These are phyloP conservation scores for Scarus forsteni DNA, from an alignment of 2,797 vertebrate genomes.

Conservation along the genomic window DNA sequence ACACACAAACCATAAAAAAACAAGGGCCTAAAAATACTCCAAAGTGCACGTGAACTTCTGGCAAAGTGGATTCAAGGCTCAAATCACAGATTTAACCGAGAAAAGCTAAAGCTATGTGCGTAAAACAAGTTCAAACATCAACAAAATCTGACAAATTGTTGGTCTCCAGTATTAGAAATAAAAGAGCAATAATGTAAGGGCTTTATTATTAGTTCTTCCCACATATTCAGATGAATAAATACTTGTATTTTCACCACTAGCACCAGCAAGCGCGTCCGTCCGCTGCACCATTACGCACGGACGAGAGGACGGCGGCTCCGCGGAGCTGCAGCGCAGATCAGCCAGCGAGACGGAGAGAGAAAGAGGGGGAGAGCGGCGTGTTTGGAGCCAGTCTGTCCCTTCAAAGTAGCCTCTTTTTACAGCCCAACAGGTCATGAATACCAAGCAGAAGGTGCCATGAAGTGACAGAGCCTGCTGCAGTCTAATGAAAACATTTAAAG, in stretches of 20 bases:
- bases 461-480: conserved; percentile 26
- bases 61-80: no score
- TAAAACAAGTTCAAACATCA: not conserved
- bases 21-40: not conserved
- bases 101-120: not conserved
- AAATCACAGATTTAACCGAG: not conserved
- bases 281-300: conserved; percentile 47
- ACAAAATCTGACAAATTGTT: not conserved
- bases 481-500: conserved; percentile 2
- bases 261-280: not conserved
- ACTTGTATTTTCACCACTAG: not conserved
- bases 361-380: not conserved
- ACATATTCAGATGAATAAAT: not conserved
- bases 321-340: conserved; percentile 24
- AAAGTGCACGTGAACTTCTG: not conserved
- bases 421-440: conserved; percentile 68
- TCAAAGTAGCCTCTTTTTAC: conserved; percentile 63
- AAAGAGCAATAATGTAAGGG: no score
- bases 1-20: not conserved
- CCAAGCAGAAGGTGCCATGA: conserved; percentile 65
- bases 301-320: not conserved
- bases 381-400: conserved; percentile 63
- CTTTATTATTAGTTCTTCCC: not conserved
- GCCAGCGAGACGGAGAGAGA: not conserved
- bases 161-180: not conserved